phyloP scores from a whole-genome alignment of 2,888 invertebrate genomes.

The Horisme vitalbata region DNA sequence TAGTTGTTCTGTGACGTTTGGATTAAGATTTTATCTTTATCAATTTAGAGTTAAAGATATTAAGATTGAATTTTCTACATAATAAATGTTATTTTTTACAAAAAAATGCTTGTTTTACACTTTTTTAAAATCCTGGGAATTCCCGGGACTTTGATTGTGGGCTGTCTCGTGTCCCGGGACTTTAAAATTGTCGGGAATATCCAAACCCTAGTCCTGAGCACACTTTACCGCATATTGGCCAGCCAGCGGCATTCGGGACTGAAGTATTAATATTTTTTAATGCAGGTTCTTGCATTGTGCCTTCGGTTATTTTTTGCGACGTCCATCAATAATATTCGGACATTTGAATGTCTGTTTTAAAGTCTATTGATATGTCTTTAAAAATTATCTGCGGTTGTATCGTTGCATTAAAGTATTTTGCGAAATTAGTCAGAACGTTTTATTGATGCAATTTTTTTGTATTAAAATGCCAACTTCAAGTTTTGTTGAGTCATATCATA shows the following conservation, averaged over 20 bases:
- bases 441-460: constrained; percentile 42
- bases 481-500: no score
- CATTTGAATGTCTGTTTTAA: constrained; percentile 75
- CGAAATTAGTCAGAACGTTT: constrained; percentile 51
- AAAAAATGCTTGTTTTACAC: no score
- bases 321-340: constrained; percentile 78
- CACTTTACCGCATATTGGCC: constrained; percentile 45
- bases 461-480: constrained; percentile 3
- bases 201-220: constrained; percentile 50
- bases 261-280: constrained; percentile 79
- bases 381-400: constrained; percentile 63
- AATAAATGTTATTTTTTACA: no score
- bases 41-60: no score
- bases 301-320: constrained; percentile 66
- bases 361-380: constrained; percentile 62
- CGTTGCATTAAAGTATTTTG: constrained; percentile 55
- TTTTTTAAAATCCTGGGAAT: no score
- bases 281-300: constrained; percentile 75
- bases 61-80: no score
- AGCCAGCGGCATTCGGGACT: constrained; percentile 51
- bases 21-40: no score
- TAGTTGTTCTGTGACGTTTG: no score
- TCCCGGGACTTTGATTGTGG: no score
- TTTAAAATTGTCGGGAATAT: no score
- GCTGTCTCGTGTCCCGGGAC: no score